A percentile compares a stretch with the other conserved stretches of the same genome.
phyloP scores from a whole-genome alignment of 2,797 vertebrate species.

The Enteromius argenteus region DNA sequence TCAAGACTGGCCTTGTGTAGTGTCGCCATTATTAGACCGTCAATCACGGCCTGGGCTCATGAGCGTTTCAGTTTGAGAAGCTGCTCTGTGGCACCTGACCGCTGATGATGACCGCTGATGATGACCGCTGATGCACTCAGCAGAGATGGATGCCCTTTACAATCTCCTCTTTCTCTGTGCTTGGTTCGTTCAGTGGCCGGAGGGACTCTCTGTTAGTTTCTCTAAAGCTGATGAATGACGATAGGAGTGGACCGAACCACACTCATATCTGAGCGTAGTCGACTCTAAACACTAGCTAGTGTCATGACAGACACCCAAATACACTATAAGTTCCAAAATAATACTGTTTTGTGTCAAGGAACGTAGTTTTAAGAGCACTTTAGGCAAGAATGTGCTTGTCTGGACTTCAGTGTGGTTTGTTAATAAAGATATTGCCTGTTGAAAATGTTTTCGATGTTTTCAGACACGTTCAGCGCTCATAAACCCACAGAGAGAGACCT shows the following conservation, averaged over 20 bases:
- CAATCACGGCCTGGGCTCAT: not conserved
- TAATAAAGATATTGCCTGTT: not conserved
- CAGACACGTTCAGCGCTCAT: too few species aligned
- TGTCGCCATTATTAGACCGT: conserved; percentile 40
- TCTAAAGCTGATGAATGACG: not conserved
- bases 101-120: not conserved
- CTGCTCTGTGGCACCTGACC: not conserved
- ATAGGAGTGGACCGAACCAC: not conserved
- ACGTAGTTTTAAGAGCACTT: too few species aligned
- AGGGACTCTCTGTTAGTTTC: not conserved
- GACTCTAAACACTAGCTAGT: not conserved
- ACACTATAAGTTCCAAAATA: too few species aligned
- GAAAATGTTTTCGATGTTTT: not conserved
- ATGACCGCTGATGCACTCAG: not conserved
- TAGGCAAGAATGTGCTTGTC: not conserved
- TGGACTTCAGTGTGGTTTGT: not conserved
- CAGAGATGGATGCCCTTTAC: not conserved
- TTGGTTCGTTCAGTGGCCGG: not conserved
- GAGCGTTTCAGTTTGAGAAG: not conserved
- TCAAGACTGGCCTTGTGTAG: not conserved
- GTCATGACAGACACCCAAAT: too few species aligned
- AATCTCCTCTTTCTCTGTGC: not conserved
- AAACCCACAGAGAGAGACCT: not conserved
- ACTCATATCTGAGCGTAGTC: not conserved
- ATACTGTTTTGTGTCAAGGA: too few species aligned